A percentile compares a stretch with the other conserved stretches of the same genome.
Conservation (phyloP, 2,888 invertebrate genomes). For the Escarpia spicata region DNA sequence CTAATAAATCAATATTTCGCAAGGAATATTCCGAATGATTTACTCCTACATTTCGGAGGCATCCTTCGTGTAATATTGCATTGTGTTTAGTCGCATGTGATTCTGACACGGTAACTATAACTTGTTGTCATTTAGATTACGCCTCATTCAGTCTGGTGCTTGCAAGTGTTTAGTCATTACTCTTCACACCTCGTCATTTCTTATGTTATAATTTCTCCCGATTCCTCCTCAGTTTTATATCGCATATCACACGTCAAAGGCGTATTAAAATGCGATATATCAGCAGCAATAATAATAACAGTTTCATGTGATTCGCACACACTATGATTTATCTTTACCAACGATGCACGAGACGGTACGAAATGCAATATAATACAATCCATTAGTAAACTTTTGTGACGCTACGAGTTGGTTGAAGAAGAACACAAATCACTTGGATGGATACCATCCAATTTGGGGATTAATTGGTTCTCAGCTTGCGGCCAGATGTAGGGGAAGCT, state of each 20-base stretch:
- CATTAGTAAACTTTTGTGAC: not conserved
- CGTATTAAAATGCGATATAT: not conserved
- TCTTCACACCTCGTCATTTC: not conserved
- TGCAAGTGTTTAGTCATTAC: not conserved
- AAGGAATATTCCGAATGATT: not conserved
- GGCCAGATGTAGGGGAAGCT: too few relatives aligned
- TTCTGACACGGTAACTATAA: too few relatives aligned
- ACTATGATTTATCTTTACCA: not conserved
- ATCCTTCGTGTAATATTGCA: not conserved
- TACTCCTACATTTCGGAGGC: not conserved
- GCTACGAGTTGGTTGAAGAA: too few relatives aligned
- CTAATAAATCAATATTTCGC: not conserved
- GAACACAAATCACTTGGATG: too few relatives aligned
- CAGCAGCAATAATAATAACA: not conserved
- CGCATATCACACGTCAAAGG: not conserved
- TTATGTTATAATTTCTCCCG: not conserved
- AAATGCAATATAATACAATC: not conserved
- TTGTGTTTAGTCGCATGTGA: too few relatives aligned
- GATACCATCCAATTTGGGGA: too few relatives aligned
- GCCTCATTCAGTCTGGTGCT: too few relatives aligned
- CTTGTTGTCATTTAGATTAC: too few relatives aligned
- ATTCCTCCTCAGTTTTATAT: not conserved
- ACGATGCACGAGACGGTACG: not conserved
- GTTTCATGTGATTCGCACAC: not conserved
- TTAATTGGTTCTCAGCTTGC: too few relatives aligned